Percentiles rank a stretch among this genome's conserved stretches.
phyloP scores from a whole-genome alignment of 2,797 vertebrate species.

The Heteromormyrus szaboi region DNA sequence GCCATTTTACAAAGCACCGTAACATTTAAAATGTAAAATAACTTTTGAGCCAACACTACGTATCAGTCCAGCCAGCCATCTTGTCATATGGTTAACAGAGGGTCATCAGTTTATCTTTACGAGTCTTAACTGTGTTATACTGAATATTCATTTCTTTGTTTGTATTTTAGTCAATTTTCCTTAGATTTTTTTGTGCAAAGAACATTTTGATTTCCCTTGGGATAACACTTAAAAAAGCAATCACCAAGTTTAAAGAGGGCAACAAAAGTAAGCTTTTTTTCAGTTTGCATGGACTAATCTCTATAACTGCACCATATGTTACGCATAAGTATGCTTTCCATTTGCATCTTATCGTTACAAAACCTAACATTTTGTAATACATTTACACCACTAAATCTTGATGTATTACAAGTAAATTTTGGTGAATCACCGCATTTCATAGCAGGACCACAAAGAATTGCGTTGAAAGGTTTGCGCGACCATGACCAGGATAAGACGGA shows the following conservation, averaged over 20 bases:
- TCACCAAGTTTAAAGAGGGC: background rate
- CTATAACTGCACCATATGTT: background rate
- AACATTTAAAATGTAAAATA: background rate
- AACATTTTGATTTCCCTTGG: background rate
- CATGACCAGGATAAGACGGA: background rate
- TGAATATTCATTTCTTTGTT: background rate
- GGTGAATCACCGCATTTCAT: no score
- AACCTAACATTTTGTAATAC: background rate
- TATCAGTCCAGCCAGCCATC: background rate
- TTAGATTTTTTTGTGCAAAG: background rate
- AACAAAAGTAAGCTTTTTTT: background rate
- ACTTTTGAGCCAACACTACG: background rate
- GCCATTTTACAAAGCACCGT: background rate
- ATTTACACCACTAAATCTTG: background rate
- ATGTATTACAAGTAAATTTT: background rate
- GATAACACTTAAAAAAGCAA: background rate
- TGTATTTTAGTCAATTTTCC: background rate
- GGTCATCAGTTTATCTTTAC: background rate
- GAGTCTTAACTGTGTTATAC: background rate
- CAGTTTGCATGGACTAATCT: background rate
- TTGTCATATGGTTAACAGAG: background rate
- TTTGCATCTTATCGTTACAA: background rate
- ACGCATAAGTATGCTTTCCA: background rate
- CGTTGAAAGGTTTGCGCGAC: background rate
- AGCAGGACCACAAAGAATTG: background rate